phyloP scores from a whole-genome alignment of 2,888 invertebrate genomes.

The Drosophila helvetica region DNA sequence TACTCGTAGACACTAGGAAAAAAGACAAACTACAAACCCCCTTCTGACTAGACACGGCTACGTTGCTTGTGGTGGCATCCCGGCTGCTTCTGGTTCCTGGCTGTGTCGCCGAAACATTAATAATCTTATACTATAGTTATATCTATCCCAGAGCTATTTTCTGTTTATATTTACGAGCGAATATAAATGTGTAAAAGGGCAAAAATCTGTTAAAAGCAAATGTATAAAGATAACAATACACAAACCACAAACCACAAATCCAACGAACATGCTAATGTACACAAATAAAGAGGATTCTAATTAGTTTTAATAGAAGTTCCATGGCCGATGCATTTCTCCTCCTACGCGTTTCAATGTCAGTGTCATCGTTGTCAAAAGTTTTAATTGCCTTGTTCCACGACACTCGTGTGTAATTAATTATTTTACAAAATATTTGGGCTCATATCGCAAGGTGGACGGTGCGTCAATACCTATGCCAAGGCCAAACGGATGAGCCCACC shows the following conservation, averaged over 20 bases:
- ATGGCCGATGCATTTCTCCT: neutral
- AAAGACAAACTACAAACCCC: conserved; percentile 12
- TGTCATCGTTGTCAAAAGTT: neutral
- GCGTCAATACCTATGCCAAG: conserved; percentile 61
- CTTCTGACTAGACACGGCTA: conserved; percentile 6
- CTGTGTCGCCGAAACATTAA: conserved; percentile 11
- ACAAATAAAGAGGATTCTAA: conserved; percentile 62
- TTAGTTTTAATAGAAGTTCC: conserved; percentile 67
- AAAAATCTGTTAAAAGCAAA: conserved; percentile 53
- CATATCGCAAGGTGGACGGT: conserved; percentile 52
- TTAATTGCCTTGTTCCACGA: conserved; percentile 8
- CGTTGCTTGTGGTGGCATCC: neutral
- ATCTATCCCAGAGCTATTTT: conserved; percentile 56
- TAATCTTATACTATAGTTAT: conserved; percentile 43
- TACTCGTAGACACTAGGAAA: conserved; percentile 67
- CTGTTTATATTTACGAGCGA: conserved; percentile 66
- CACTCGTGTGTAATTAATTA: conserved; percentile 51
- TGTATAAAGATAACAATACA: conserved; percentile 56
- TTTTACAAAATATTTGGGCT: conserved; percentile 65
- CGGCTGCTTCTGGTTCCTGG: neutral
- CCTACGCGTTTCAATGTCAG: conserved; percentile 26
- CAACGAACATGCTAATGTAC: conserved; percentile 45
- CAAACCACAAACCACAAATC: conserved; percentile 32
- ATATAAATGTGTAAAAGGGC: conserved; percentile 71
- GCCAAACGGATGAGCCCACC: conserved; percentile 32